Conservation (phyloP, 2,888 invertebrate genomes). For the Pachymerium ferrugineum region DNA sequence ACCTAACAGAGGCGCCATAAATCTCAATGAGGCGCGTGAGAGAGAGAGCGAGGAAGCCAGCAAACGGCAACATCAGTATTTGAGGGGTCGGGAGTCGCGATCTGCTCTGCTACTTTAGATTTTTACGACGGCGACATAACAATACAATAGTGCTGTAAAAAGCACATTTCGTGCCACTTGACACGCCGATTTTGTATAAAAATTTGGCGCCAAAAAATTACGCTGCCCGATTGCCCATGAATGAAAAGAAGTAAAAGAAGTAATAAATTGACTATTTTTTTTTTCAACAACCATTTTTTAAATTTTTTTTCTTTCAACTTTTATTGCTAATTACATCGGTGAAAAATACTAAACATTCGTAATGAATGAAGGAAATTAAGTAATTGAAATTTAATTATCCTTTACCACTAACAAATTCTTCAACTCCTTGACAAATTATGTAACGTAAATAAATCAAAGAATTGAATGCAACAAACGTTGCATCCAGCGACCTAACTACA, state of each 20-base stretch:
- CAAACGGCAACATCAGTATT: conserved; percentile 21
- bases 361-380: too few species aligned
- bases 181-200: conserved; percentile 25
- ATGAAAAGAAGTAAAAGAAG: background rate
- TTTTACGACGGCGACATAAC: conserved; percentile 24
- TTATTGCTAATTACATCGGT: too few species aligned
- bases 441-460: background rate
- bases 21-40: conserved; percentile 16
- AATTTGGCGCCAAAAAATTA: conserved; percentile 26
- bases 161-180: conserved; percentile 27
- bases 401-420: too few species aligned
- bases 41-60: background rate
- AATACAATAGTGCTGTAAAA: conserved; percentile 27
- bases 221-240: background rate
- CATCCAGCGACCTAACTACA: too few species aligned
- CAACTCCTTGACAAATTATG: background rate
- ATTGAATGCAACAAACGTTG: too few species aligned
- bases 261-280: too few species aligned
- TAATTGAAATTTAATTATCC: too few species aligned
- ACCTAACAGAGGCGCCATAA: conserved; percentile 27
- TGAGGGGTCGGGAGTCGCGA: conserved; percentile 25
- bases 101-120: conserved; percentile 27
- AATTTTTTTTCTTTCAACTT: too few species aligned
- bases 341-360: too few species aligned
- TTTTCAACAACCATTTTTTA: too few species aligned